Evolutionary conservation across 2,113 vertebrate species (phyloP), one percentile per base, ranked within the genome.

Genomic region (Corydoras sp.): DNA sequence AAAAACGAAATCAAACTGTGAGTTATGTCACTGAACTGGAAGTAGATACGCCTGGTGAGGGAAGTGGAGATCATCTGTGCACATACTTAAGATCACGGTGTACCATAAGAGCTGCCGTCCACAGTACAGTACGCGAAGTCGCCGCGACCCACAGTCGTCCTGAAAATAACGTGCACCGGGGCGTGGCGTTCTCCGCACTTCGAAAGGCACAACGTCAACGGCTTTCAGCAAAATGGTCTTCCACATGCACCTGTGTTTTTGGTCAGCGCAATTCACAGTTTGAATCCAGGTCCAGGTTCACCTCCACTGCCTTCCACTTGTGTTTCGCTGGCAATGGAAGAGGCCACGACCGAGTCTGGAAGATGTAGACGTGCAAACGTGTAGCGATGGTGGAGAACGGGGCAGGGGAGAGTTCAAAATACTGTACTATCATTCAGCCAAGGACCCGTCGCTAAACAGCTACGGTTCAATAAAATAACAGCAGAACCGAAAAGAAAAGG

Each of bases 401-500:
- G 77, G 84, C 76, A n/a, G 77, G 32, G 30, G 18, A 53, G 50
- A 59, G 58, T 55, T 65, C 58, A 18, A 66, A 63, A 77, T n/a
- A 62, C 61, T 30, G 18, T 30, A 32, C 30, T 5, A 55, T 24
- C 18, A 24, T 43, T 43, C 35, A 55, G 58, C 61, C 62, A 70
- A 55, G 63, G 68, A 77, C 61, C 78, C 73, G 70, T 50, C 68
- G 61, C 66, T 65, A 78, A 85, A 83, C 18, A 24, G 18, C 75
- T 65, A 79, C 65, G 51, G 56, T 75, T 72, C 68, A 55, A 74
- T 59, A 72, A 75, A 72, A 75, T 56, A 64, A 62, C 65, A 79
- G 59, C 76, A 75, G 83, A 79, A 76, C 67, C 9, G 12, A 80
- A 74, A 79, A 86, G 81, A 80, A 86, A 89, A 88, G 86, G 87